phyloP scores from a whole-genome alignment of 1,140 invertebrate species.

The Metaphire vulgaris region DNA sequence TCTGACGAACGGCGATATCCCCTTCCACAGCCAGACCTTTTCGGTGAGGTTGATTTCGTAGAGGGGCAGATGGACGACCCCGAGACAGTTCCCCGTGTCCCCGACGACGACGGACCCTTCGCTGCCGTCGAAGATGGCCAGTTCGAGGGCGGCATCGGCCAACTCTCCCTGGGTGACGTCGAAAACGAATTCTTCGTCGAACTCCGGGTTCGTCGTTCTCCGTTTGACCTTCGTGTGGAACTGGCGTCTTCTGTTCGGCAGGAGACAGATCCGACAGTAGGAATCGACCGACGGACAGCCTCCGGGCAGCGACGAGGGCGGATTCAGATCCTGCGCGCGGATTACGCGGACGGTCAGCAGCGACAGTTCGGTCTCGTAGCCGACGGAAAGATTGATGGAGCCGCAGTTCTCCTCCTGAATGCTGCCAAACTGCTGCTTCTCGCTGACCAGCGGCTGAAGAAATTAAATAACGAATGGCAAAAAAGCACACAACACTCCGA shows the following conservation, averaged over 20 bases:
- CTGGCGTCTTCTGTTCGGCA: constrained; percentile 37
- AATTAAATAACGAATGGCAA: no score
- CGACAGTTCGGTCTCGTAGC: constrained; percentile 41
- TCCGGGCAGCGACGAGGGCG: constrained; percentile 33
- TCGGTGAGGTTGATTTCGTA: constrained; percentile 41
- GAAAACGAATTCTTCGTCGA: constrained; percentile 51
- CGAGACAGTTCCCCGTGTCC: constrained; percentile 43
- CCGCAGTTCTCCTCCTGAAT: constrained; percentile 41
- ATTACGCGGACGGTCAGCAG: constrained; percentile 44
- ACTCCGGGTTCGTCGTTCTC: constrained; percentile 58
- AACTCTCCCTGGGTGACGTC: constrained; percentile 41
- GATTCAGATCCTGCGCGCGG: constrained; percentile 43
- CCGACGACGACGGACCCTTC: constrained; percentile 43
- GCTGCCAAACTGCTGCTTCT: constrained; percentile 10
- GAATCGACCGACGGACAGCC: constrained; percentile 40
- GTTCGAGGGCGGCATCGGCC: constrained; percentile 38
- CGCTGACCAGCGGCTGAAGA: not conserved
- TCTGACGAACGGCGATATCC: constrained; percentile 39
- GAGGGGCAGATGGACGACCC: constrained; percentile 41
- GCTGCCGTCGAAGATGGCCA: constrained; percentile 45
- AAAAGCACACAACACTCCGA: no score
- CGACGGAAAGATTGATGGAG: constrained; percentile 43
- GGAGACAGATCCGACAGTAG: constrained; percentile 42
- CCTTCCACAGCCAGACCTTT: constrained; percentile 45
- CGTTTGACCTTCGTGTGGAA: constrained; percentile 34